Conservation (phyloP, 2,888 invertebrate genomes). For the Lysandra bellargus region DNA sequence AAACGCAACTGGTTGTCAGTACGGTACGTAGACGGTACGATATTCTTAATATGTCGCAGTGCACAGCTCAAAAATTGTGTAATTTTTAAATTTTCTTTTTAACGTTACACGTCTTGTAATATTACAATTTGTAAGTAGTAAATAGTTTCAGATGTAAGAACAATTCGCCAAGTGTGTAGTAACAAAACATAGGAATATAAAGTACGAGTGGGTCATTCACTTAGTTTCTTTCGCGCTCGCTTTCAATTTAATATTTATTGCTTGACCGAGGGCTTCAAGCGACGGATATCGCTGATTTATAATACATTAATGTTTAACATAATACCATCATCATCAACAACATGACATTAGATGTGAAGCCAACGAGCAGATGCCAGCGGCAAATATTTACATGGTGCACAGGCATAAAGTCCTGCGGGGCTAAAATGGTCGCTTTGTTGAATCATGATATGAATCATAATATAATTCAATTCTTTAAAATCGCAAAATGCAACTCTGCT, state of each 20-base stretch:
- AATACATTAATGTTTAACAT: neutral
- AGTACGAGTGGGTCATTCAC: neutral
- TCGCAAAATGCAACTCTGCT: too few species aligned
- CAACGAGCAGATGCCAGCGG: neutral
- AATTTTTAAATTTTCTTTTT: neutral
- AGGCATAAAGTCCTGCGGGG: too few species aligned
- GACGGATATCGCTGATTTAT: constrained; percentile 6
- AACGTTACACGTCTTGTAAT: neutral
- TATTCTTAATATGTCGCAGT: neutral
- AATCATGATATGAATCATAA: too few species aligned
- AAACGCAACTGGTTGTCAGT: neutral
- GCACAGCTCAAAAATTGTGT: neutral
- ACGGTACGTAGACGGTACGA: neutral
- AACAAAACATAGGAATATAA: neutral
- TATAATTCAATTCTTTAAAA: too few species aligned
- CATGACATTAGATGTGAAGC: neutral
- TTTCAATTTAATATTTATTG: constrained; percentile 21
- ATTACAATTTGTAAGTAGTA: neutral
- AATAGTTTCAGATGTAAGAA: neutral
- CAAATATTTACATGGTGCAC: too few species aligned
- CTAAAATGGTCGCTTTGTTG: too few species aligned
- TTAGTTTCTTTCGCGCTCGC: neutral
- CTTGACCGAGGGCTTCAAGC: neutral
- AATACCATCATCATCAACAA: constrained; percentile 9
- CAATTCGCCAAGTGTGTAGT: neutral